Conservation (phyloP, 2,113 vertebrate species). For the Orthonyx spaldingii region DNA sequence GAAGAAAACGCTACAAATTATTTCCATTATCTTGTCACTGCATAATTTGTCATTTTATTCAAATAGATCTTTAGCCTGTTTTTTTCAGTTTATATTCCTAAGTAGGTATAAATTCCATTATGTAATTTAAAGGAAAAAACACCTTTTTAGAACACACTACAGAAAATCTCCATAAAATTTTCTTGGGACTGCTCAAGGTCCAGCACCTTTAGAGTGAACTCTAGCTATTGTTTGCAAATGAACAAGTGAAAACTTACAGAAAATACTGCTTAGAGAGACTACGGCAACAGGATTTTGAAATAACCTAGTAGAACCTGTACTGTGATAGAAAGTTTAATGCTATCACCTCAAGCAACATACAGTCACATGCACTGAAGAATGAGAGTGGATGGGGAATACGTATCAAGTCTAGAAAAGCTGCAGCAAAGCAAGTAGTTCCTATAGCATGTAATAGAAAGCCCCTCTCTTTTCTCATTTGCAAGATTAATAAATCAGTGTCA, state of each 20-base stretch:
- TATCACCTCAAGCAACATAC: background rate
- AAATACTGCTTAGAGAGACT: background rate
- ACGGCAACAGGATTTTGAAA: background rate
- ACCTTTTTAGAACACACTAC: background rate
- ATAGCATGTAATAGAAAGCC: rapidly evolving
- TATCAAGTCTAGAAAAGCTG: background rate
- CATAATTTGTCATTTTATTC: background rate
- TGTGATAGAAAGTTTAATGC: background rate
- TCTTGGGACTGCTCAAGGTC: background rate
- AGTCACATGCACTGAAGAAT: background rate
- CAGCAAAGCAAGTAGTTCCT: background rate
- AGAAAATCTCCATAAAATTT: background rate
- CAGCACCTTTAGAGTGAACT: background rate
- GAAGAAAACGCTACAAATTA: background rate
- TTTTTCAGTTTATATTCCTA: background rate
- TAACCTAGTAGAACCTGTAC: background rate
- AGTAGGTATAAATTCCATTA: background rate
- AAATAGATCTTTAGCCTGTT: background rate
- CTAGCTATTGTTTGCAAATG: background rate
- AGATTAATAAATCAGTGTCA: background rate
- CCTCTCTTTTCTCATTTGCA: background rate
- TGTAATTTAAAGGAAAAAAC: background rate
- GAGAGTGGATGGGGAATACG: background rate
- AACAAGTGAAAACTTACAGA: background rate
- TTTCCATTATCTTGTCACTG: background rate